phyloP scores from a whole-genome alignment of 2,797 vertebrate genomes.

The Ctenosaura bakeri region DNA sequence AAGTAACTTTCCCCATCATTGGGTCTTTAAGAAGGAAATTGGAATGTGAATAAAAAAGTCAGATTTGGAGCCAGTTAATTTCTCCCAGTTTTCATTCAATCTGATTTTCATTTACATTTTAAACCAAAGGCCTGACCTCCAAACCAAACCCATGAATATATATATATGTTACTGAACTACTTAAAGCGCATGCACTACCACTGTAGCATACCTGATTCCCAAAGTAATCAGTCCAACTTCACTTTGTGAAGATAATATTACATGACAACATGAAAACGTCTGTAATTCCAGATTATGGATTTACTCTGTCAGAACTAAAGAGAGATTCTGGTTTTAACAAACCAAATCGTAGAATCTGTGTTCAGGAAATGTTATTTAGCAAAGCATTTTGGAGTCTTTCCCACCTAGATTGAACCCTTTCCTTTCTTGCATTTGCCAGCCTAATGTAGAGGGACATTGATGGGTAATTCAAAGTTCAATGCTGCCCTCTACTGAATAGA shows the following conservation, averaged over 20 bases:
- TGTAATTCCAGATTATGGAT: constrained; percentile 54
- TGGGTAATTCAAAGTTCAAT: constrained; percentile 76
- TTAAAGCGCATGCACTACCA: neutral
- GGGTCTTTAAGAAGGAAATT: constrained; percentile 26
- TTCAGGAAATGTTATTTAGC: constrained; percentile 64
- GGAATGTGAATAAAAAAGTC: constrained; percentile 14
- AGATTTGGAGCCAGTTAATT: constrained; percentile 28
- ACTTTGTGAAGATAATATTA: constrained; percentile 44
- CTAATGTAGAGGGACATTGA: neutral
- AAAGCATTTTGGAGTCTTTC: constrained; percentile 52
- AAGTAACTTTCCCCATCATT: too few species aligned
- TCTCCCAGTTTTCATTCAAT: constrained; percentile 21
- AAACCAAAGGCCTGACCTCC: constrained; percentile 15
- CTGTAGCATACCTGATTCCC: neutral
- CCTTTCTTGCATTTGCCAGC: neutral
- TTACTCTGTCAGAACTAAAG: constrained; percentile 60
- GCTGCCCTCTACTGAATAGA: constrained; percentile 82
- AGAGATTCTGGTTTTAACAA: constrained; percentile 62
- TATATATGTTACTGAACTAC: neutral
- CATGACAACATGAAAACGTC: constrained; percentile 44
- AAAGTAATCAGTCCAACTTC: constrained; percentile 36
- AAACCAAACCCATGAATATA: neutral
- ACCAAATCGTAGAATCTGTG: constrained; percentile 53
- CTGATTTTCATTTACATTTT: constrained; percentile 24
- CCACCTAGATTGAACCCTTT: neutral